phyloP scores from a whole-genome alignment of 1,140 invertebrate genomes.

The Zaprionus ghesquierei region DNA sequence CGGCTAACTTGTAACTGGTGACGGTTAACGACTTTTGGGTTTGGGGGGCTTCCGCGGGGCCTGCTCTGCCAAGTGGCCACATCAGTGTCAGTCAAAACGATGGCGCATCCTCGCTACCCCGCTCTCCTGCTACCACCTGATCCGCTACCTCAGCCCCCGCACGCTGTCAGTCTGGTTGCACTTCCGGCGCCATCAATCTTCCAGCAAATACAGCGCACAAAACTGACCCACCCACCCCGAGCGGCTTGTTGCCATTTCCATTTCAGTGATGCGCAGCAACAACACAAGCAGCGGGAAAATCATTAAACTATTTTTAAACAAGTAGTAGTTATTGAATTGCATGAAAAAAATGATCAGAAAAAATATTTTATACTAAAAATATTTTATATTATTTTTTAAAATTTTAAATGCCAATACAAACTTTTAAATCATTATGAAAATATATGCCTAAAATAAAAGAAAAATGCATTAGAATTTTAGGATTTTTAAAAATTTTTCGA shows the following conservation, averaged over 20 bases:
- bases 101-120: conserved; percentile 47
- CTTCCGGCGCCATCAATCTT: conserved; percentile 74
- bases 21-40: neutral
- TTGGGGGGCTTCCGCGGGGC: neutral
- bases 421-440: no score
- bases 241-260: conserved; percentile 12
- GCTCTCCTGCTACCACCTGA: neutral
- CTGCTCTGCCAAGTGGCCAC: conserved; percentile 36
- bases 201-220: conserved; percentile 28
- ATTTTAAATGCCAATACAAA: no score
- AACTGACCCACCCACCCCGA: conserved; percentile 25
- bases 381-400: no score
- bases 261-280: conserved; percentile 31
- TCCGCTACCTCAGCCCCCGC: neutral
- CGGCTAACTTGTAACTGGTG: neutral
- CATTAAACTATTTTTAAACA: neutral
- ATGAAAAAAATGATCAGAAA: no score
- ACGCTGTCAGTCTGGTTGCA: neutral
- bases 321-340: no score
- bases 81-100: conserved; percentile 50
- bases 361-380: no score
- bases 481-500: no score
- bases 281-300: neutral
- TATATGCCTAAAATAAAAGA: neutral
- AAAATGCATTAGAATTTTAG: no score